Conservation (phyloP, 2,113 vertebrate species). For the Casuarius casuarius region DNA sequence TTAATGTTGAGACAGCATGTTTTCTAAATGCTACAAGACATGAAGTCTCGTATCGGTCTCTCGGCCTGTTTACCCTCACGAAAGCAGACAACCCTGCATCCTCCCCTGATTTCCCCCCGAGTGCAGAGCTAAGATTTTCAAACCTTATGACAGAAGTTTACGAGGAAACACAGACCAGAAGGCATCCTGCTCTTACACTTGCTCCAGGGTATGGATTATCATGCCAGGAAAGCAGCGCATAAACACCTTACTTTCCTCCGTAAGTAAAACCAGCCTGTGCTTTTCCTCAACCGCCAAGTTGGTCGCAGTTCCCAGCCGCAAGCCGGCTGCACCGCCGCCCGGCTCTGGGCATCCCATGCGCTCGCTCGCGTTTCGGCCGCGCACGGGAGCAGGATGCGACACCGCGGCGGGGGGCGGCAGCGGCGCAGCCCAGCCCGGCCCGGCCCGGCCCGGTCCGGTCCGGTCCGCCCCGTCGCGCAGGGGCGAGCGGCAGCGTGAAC, state of each 20-base stretch:
- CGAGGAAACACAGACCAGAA: accelerated
- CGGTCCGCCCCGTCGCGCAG: too few relatives aligned
- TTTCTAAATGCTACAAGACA: not conserved
- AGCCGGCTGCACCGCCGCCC: not conserved
- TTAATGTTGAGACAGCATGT: accelerated
- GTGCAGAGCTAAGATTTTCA: not conserved
- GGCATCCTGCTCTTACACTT: accelerated
- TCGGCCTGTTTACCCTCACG: accelerated
- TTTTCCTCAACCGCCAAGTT: not conserved
- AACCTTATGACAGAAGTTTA: not conserved
- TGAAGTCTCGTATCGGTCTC: not conserved
- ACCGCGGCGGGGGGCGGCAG: not conserved
- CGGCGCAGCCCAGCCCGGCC: too few relatives aligned
- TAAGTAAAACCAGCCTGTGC: accelerated
- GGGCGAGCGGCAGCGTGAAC: too few relatives aligned
- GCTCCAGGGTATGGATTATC: accelerated
- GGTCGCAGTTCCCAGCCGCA: not conserved
- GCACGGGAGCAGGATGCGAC: too few relatives aligned
- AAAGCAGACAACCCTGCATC: not conserved
- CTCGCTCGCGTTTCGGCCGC: not conserved
- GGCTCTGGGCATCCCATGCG: not conserved
- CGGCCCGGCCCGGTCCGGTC: too few relatives aligned
- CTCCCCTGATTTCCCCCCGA: not conserved
- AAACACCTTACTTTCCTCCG: not conserved
- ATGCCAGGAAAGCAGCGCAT: accelerated